Evolutionary conservation across 2,113 vertebrate species (phyloP).

Genomic region (Python bivittatus): DNA sequence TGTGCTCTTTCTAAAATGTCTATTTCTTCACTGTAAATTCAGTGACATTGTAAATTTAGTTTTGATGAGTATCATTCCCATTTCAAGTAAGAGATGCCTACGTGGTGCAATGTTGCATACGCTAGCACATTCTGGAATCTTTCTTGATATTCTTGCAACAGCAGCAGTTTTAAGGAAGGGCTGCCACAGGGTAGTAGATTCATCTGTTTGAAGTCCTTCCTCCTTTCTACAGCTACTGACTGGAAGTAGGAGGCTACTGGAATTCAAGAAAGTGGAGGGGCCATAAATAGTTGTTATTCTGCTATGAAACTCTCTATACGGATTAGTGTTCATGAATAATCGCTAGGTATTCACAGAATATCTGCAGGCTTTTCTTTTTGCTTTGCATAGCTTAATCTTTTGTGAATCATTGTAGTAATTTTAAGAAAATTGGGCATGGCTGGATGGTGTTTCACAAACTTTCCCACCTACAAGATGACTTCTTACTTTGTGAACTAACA

Average conservation of each 20-base stretch:
- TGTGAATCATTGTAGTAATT: not conserved
- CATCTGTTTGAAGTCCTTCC: not conserved
- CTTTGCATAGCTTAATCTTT: not conserved
- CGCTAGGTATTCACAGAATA: not conserved
- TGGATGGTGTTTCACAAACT: not conserved
- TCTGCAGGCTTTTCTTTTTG: not conserved
- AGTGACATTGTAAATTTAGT: not conserved
- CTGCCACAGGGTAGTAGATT: not conserved
- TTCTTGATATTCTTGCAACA: not conserved
- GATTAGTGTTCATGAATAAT: not conserved
- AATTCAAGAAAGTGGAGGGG: not conserved
- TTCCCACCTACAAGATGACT: not conserved
- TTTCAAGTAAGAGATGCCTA: not conserved
- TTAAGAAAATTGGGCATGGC: not conserved
- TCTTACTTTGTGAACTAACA: not conserved
- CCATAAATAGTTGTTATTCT: not conserved
- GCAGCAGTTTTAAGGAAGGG: not conserved
- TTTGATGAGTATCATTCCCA: not conserved
- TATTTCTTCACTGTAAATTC: not conserved
- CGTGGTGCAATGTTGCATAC: no score
- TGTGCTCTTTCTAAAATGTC: not conserved
- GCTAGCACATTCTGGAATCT: not conserved
- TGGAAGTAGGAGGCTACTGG: not conserved
- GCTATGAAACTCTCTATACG: not conserved
- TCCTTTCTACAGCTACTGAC: not conserved